Percentiles rank a stretch among this genome's conserved stretches.
These are phyloP conservation scores for Ethmia dodecea DNA, from an alignment of 2,888 invertebrate genomes.

Conservation along the genomic window DNA sequence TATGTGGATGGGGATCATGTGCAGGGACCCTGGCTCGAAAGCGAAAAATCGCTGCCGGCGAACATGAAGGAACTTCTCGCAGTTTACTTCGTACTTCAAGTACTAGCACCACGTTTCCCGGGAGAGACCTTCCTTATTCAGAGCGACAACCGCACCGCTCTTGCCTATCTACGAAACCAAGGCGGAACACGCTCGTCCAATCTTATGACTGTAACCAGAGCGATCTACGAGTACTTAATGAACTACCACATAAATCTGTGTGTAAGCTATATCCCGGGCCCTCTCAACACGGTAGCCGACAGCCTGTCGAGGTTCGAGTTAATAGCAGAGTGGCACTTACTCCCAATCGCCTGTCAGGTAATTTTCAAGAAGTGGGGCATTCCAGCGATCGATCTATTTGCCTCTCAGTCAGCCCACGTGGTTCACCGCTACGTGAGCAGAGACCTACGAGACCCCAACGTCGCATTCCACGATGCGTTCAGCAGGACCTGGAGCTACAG, in stretches of 20 bases:
- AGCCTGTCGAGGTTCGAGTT: conserved; percentile 13
- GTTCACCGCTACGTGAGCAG: conserved; percentile 10
- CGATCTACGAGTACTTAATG: conserved; percentile 6
- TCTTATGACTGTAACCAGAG: not conserved
- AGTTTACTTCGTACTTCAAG: conserved; percentile 4
- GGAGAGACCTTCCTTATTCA: conserved; percentile 14
- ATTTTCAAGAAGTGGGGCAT: conserved; percentile 5
- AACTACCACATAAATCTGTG: not conserved
- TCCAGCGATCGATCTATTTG: conserved; percentile 16
- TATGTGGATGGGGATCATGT: not conserved
- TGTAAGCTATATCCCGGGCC: conserved; percentile 19
- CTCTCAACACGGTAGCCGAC: conserved; percentile 22
- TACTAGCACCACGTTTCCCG: not conserved
- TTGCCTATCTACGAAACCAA: conserved; percentile 21
- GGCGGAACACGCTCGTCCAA: conserved; percentile 14
- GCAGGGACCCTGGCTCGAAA: conserved; percentile 15
- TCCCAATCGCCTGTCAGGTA: not conserved
- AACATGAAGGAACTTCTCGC: conserved; percentile 23
- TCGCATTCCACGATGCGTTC: conserved; percentile 4
- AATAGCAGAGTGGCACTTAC: conserved; percentile 21
- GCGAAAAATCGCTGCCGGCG: conserved; percentile 19
- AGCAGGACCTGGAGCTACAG: conserved; percentile 14
- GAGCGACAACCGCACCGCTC: conserved; percentile 22
- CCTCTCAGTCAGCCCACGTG: conserved; percentile 2
- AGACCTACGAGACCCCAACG: conserved; percentile 1